phyloP scores from a whole-genome alignment of 2,797 vertebrate species.

The Labroides dimidiatus region DNA sequence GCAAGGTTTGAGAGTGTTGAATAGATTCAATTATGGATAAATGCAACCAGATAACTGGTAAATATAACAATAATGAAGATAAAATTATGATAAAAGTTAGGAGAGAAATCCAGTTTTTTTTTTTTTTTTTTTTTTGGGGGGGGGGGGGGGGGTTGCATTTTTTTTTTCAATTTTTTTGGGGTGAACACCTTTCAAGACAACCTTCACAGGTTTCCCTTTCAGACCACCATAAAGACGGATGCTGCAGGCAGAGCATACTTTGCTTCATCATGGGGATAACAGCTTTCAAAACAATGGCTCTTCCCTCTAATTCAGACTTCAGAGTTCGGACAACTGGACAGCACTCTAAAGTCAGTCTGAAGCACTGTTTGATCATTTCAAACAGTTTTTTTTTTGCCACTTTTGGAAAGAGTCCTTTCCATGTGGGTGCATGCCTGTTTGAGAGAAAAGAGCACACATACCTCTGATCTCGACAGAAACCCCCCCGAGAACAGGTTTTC shows the following conservation, averaged over 20 bases:
- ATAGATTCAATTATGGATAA: conserved; percentile 34
- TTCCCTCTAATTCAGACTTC: conserved; percentile 42
- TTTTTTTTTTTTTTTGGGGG: conserved; percentile 22
- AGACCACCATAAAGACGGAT: conserved; percentile 38
- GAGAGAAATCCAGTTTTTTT: too few species aligned
- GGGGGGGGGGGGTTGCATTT: too few species aligned
- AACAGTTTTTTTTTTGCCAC: conserved; percentile 47
- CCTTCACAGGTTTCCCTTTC: conserved; percentile 29
- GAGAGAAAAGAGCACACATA: conserved; percentile 53
- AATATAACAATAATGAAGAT: conserved; percentile 1
- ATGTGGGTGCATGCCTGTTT: conserved; percentile 49
- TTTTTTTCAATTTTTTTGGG: background rate
- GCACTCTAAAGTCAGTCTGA: conserved; percentile 45
- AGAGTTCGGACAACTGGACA: conserved; percentile 61
- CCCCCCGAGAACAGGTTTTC: conserved; percentile 71
- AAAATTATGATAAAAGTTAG: too few species aligned
- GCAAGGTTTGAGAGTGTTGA: conserved; percentile 25
- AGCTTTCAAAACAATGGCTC: conserved; percentile 25
- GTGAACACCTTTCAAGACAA: conserved; percentile 9
- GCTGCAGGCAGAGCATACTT: conserved; percentile 14
- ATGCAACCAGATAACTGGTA: conserved; percentile 12
- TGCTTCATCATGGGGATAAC: conserved; percentile 24
- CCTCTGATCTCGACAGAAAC: conserved; percentile 74
- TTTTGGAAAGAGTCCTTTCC: conserved; percentile 54
- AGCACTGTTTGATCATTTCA: conserved; percentile 65